phyloP scores from a whole-genome alignment of 1,140 invertebrate genomes.

The Nephotettix cincticeps region DNA sequence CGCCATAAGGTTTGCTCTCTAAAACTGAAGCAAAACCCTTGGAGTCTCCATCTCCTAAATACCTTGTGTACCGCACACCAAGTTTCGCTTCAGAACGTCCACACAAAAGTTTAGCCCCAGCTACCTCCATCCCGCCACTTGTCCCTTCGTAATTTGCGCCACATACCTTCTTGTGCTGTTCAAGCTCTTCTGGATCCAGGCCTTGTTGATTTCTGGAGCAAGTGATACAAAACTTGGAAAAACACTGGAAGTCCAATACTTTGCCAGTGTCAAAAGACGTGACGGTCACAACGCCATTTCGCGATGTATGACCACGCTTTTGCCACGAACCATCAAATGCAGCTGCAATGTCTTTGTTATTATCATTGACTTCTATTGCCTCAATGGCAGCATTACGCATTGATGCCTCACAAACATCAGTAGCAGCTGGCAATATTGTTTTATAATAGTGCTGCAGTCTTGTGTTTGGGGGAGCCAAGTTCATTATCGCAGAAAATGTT shows the following conservation, averaged over 20 bases:
- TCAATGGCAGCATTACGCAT: conserved; percentile 27
- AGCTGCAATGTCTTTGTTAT: conserved; percentile 10
- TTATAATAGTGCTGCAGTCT: conserved; percentile 15
- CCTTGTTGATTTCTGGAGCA: conserved; percentile 1
- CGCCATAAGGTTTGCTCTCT: conserved; percentile 19
- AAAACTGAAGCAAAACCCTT: conserved; percentile 17
- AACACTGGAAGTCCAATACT: conserved; percentile 5
- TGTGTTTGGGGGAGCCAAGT: conserved; percentile 18
- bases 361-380: conserved; percentile 23
- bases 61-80: conserved; percentile 4
- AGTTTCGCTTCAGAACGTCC: conserved; percentile 27
- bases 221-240: conserved; percentile 13
- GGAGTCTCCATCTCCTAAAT: conserved; percentile 33
- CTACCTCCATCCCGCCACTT: conserved; percentile 38
- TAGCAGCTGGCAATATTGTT: conserved; percentile 23
- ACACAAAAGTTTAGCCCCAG: conserved; percentile 34
- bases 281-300: conserved; percentile 15
- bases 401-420: conserved; percentile 20
- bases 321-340: conserved; percentile 33
- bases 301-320: conserved; percentile 24
- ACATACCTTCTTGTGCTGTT: not conserved
- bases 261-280: conserved; percentile 27
- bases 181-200: not conserved
- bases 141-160: conserved; percentile 33
- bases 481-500: conserved; percentile 26